phyloP scores from a whole-genome alignment of 2,797 vertebrate genomes.

The Anguilla marmorata region DNA sequence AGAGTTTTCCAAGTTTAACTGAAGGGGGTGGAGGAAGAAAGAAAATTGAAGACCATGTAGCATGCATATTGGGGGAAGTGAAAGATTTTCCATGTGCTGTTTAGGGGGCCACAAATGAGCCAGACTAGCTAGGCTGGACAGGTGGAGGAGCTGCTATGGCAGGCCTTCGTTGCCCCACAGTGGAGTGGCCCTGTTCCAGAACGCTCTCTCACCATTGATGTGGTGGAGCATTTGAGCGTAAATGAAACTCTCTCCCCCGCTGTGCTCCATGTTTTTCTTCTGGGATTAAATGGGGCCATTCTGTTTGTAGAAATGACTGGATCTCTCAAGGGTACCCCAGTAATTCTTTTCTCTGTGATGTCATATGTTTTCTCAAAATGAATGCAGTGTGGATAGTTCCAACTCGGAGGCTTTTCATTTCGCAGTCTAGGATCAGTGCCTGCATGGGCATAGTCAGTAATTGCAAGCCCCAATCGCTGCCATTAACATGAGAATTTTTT shows the following conservation, averaged over 20 bases:
- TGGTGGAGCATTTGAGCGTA: background rate
- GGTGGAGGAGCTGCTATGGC: background rate
- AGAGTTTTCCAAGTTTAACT: background rate
- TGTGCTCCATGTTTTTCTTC: background rate
- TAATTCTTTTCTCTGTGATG: background rate
- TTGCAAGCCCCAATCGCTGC: background rate
- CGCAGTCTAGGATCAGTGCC: background rate
- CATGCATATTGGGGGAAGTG: background rate
- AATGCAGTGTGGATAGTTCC: background rate
- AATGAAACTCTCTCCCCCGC: background rate
- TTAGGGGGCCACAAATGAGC: background rate
- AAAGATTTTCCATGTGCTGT: background rate
- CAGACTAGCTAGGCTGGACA: background rate
- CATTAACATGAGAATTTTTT: background rate
- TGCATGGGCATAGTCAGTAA: background rate
- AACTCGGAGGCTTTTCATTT: background rate
- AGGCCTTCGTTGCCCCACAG: background rate
- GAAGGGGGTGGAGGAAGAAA: background rate
- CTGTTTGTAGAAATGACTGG: background rate
- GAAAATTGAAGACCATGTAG: too few species aligned
- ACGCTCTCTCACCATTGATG: background rate
- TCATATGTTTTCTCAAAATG: constrained; percentile 19
- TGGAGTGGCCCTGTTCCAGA: background rate
- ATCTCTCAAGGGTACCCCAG: background rate
- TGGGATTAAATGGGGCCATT: background rate